Percentiles rank a stretch among this genome's conserved stretches.
Evolutionary conservation across 2,113 vertebrate genomes (phyloP).

Genomic region (Gallinago jamesoni): DNA sequence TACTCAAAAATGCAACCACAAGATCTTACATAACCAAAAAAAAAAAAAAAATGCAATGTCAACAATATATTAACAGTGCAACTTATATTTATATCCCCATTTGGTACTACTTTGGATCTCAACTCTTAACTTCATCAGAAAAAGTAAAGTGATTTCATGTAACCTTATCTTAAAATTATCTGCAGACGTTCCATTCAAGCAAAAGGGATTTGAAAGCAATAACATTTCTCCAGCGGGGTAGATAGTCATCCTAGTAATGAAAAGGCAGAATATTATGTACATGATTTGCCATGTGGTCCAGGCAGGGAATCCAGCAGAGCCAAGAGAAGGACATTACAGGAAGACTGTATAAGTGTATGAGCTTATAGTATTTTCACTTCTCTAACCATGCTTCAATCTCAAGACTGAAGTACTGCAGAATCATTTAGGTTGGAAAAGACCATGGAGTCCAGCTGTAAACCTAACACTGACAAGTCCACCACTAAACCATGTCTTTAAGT

Average conservation of each 20-base stretch:
- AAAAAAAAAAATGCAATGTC: neutral
- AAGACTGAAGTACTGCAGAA: neutral
- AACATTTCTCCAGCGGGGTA: neutral
- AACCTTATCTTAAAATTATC: neutral
- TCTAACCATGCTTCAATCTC: neutral
- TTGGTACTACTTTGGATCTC: neutral
- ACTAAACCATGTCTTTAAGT: neutral
- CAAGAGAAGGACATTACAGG: constrained; percentile 74
- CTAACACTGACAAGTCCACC: neutral
- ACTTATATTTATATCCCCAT: neutral
- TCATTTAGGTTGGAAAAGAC: neutral
- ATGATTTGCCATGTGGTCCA: constrained; percentile 44
- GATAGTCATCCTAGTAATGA: neutral
- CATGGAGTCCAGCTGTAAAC: neutral
- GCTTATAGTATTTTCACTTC: constrained; percentile 60
- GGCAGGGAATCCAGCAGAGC: constrained; percentile 71
- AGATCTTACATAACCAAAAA: neutral
- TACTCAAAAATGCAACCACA: neutral
- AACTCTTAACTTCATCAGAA: neutral
- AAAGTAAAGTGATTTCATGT: neutral
- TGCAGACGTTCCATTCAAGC: neutral
- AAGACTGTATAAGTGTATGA: constrained; percentile 42
- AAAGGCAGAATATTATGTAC: constrained; percentile 61
- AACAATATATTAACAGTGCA: neutral
- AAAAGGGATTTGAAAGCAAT: neutral